Base-by-base conservation (phyloP, 2,113 vertebrate genomes). In the Chloropsis cyanopogon region DNA sequence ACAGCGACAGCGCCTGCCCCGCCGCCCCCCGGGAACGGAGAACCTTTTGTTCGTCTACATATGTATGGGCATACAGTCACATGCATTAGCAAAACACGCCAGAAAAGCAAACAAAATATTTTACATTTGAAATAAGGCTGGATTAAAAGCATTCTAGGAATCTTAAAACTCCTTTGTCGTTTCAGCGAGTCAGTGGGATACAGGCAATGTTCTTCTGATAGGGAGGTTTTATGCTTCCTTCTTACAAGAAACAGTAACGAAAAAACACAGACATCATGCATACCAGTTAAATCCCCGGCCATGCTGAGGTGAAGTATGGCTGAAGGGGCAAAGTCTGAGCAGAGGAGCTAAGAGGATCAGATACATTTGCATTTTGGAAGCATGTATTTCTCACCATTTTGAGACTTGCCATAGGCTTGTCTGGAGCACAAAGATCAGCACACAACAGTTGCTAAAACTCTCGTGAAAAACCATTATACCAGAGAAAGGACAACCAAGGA, bases 311-410 rank as follows among this genome's bases (percentile, higher is more conserved):
- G 49, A 82, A n/a, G 12, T 8, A 16, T 21, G 37, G 29, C 60
- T 90, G 39, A 88, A 85, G 35, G 56, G 47, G 26, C 21, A 59
- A 71, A 17, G 50, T 44, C 35, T 77, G 70, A 82, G 29, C 35
- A 44, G 65, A 72, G 25, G 33, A 63, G 11, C 37, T 73, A 52
- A 35, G 37, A 57, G 8, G 72, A 50, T 68, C 66, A 70, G 64
- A 65, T 25, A 46, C 2, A 3, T 85, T 86, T 95, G 23, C 7
- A 22, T 88, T 93, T 90, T 50, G 37, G 49, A 84, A 88, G 95
- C 91, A 94, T 96, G 81, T 97, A 98, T 98, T 98, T 98, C 96
- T 98, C 97, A 98, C 96, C 81, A 64, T 82, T 94, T 63, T 96
- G 97, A 95, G 93, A 96, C 92, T 76, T 95, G 71, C 73, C 93